Conservation (phyloP, 2,113 vertebrate genomes). For the Colius striatus region DNA sequence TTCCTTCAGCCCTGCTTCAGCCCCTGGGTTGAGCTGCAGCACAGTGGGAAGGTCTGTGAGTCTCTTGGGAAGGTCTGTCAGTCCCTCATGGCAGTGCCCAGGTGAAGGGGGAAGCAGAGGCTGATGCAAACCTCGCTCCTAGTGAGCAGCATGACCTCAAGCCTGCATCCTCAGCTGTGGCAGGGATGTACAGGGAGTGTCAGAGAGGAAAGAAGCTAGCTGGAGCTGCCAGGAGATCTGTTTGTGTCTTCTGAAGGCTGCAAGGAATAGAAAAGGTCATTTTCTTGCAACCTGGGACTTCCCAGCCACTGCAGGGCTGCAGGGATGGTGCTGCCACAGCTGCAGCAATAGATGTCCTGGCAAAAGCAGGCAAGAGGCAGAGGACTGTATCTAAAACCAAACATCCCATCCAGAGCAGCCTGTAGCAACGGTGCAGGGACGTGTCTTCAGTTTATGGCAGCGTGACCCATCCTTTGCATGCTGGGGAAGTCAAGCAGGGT, state of each 20-base stretch:
- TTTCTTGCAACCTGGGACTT: not conserved
- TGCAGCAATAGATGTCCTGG: not conserved
- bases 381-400: not conserved
- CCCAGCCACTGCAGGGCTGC: no score
- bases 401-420: not conserved
- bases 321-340: not conserved
- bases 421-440: fast-evolving
- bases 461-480: fast-evolving
- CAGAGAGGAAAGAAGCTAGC: not conserved
- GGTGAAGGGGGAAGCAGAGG: fast-evolving
- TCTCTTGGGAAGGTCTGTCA: not conserved
- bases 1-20: not conserved
- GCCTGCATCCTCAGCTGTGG: fast-evolving
- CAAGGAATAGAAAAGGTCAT: not conserved
- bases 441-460: not conserved
- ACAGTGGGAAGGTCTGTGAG: fast-evolving
- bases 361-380: not conserved
- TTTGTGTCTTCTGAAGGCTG: not conserved
- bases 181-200: not conserved
- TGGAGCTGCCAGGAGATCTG: not conserved
- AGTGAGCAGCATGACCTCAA: fast-evolving
- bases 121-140: not conserved
- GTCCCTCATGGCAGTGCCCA: not conserved
- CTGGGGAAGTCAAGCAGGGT: not conserved
- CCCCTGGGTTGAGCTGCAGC: not conserved